Conservation (phyloP, 2,113 vertebrate species). For the Tetrao urogallus region DNA sequence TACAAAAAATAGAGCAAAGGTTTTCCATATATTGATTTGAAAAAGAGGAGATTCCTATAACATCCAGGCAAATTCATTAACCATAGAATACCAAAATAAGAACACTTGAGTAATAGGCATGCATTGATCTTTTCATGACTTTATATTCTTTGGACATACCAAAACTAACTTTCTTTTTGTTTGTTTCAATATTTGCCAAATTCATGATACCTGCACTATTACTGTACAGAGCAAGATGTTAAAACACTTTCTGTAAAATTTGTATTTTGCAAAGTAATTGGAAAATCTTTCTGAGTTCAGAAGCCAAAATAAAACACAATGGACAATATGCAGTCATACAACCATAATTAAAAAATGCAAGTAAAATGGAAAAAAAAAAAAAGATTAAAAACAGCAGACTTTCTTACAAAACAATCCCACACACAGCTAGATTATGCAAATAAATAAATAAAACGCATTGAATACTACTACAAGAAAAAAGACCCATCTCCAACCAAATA, state of each 20-base stretch:
- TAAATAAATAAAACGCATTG: background rate
- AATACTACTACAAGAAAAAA: background rate
- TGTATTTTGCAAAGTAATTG: background rate
- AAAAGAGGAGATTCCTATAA: background rate
- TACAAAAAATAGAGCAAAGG: background rate
- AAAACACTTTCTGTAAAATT: background rate
- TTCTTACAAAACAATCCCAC: constrained; percentile 30
- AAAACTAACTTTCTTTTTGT: background rate
- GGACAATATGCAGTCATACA: background rate
- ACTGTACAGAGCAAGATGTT: background rate
- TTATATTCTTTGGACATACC: background rate
- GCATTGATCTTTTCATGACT: background rate
- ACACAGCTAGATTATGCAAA: background rate
- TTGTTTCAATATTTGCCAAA: background rate
- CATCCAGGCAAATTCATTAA: background rate
- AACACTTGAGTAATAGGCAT: background rate
- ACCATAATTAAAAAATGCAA: background rate
- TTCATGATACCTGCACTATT: background rate
- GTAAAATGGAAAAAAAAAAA: constrained; percentile 26
- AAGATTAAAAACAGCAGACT: background rate
- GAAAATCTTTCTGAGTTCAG: background rate
- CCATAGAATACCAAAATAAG: background rate
- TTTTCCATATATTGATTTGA: background rate
- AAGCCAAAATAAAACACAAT: constrained; percentile 30
- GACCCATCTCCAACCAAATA: background rate